These are phyloP conservation scores for Drosophila diplacantha DNA, from an alignment of 2,888 invertebrate species.

Conservation along the genomic window DNA sequence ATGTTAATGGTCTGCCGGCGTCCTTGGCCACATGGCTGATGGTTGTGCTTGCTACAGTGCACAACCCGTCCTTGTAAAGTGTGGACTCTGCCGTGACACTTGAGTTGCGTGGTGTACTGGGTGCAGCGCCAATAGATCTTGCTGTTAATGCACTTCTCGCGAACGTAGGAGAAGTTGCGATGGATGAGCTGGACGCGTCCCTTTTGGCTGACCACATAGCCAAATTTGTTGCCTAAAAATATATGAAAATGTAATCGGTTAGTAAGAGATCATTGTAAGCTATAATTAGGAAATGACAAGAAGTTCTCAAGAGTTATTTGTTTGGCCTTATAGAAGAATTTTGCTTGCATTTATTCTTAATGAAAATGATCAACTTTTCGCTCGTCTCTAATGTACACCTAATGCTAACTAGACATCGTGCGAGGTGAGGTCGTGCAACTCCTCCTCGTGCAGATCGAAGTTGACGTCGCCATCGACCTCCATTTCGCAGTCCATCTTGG, in stretches of 20 bases:
- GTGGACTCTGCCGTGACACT: slow-evolving; percentile 76
- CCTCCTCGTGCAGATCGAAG: slow-evolving; percentile 63
- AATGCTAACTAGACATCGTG: slow-evolving; percentile 45
- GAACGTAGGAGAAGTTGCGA: slow-evolving; percentile 74
- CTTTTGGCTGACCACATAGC: slow-evolving; percentile 74
- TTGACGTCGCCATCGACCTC: slow-evolving; percentile 59
- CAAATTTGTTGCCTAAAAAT: slow-evolving; percentile 35
- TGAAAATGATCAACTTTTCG: slow-evolving; percentile 25
- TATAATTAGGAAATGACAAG: not conserved
- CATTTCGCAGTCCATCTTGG: slow-evolving; percentile 58
- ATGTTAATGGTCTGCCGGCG: slow-evolving; percentile 27
- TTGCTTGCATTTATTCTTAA: slow-evolving; percentile 46
- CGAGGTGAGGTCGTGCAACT: slow-evolving; percentile 48
- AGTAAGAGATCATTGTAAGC: not conserved
- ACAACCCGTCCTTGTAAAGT: slow-evolving; percentile 69
- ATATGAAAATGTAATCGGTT: not conserved
- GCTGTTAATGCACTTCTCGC: slow-evolving; percentile 73
- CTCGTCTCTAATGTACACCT: slow-evolving; percentile 37
- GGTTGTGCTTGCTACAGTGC: slow-evolving; percentile 73
- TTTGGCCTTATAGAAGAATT: slow-evolving; percentile 34
- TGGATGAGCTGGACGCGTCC: slow-evolving; percentile 71
- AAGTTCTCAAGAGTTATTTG: not conserved
- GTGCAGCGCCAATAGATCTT: slow-evolving; percentile 78
- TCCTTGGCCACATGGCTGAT: slow-evolving; percentile 42
- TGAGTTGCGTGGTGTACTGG: slow-evolving; percentile 74